Evolutionary conservation across 64 coral and sea anemone genomes (phyloP).

Genomic region (Montipora sp.): DNA sequence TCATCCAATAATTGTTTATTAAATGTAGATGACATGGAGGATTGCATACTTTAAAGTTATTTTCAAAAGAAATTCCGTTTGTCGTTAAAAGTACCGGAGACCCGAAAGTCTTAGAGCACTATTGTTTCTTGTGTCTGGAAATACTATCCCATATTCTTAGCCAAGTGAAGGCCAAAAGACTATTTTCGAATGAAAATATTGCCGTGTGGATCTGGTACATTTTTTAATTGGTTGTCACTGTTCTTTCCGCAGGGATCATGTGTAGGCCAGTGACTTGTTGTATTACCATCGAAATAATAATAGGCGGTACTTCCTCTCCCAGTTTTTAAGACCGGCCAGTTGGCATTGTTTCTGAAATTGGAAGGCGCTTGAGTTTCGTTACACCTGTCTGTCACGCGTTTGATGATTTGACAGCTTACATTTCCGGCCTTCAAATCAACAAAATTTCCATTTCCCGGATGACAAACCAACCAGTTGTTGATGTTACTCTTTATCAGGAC

Average conservation of each 20-base stretch:
- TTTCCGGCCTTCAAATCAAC: slow-evolving; percentile 55
- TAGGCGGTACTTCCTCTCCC: background rate
- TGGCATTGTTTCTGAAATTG: background rate
- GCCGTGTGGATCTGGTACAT: slow-evolving; percentile 15
- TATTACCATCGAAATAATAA: slow-evolving; percentile 32
- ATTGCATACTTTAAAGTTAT: too few relatives aligned
- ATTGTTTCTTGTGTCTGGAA: too few relatives aligned
- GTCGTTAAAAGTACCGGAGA: too few relatives aligned
- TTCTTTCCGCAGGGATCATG: slow-evolving; percentile 9
- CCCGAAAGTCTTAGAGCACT: too few relatives aligned
- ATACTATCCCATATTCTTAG: too few relatives aligned
- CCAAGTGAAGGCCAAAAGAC: too few relatives aligned
- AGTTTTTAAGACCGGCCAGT: background rate
- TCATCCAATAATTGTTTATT: too few relatives aligned
- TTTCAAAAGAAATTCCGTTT: too few relatives aligned
- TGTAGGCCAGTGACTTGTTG: background rate
- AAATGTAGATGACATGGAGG: too few relatives aligned
- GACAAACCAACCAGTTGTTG: slow-evolving; percentile 75
- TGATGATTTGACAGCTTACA: slow-evolving; percentile 42
- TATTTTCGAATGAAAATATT: slow-evolving; percentile 34
- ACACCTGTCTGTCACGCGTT: slow-evolving; percentile 3
- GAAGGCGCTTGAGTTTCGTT: background rate
- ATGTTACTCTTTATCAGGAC: slow-evolving; percentile 71
- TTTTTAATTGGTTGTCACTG: background rate
- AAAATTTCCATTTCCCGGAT: slow-evolving; percentile 60